phyloP scores from a whole-genome alignment of 1,140 invertebrate species.

The Macrobrachium nipponense region DNA sequence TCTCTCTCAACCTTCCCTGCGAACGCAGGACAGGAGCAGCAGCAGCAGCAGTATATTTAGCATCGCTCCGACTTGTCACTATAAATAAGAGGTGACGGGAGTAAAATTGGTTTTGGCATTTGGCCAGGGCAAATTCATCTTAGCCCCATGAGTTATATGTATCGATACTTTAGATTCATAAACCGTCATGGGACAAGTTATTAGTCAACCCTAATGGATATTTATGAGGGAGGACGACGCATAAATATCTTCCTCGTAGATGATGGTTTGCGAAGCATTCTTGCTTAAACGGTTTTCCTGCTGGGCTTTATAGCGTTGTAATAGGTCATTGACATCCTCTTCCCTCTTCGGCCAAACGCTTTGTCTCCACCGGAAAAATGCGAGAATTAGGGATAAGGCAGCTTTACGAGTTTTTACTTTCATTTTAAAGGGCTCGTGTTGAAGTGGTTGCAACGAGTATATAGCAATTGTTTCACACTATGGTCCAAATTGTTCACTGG shows the following conservation, averaged over 20 bases:
- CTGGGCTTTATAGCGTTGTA: background rate
- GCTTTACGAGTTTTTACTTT: too few relatives aligned
- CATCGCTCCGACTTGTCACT: background rate
- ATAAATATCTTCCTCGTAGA: constrained; percentile 26
- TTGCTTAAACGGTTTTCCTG: background rate
- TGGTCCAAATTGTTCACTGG: too few relatives aligned
- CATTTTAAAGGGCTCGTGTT: too few relatives aligned
- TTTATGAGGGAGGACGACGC: constrained; percentile 22
- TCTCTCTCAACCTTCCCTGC: background rate
- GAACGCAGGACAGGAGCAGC: background rate
- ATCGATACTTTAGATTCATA: constrained; percentile 49
- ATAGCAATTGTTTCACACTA: too few relatives aligned
- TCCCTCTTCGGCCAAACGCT: too few relatives aligned
- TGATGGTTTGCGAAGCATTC: background rate
- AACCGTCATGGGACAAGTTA: constrained; percentile 36
- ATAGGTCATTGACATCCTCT: too few relatives aligned
- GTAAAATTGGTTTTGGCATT: constrained; percentile 21
- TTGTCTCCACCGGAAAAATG: too few relatives aligned
- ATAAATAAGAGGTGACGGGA: background rate
- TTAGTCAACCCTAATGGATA: constrained; percentile 32
- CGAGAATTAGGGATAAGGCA: too few relatives aligned
- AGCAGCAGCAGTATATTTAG: background rate
- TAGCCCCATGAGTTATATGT: constrained; percentile 45
- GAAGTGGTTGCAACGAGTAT: too few relatives aligned
- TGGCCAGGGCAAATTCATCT: constrained; percentile 10